A percentile compares a stretch with the other conserved stretches of the same genome.
These are phyloP conservation scores for Chymomyza caudatula DNA, from an alignment of 2,888 invertebrate species.

Conservation along the genomic window DNA sequence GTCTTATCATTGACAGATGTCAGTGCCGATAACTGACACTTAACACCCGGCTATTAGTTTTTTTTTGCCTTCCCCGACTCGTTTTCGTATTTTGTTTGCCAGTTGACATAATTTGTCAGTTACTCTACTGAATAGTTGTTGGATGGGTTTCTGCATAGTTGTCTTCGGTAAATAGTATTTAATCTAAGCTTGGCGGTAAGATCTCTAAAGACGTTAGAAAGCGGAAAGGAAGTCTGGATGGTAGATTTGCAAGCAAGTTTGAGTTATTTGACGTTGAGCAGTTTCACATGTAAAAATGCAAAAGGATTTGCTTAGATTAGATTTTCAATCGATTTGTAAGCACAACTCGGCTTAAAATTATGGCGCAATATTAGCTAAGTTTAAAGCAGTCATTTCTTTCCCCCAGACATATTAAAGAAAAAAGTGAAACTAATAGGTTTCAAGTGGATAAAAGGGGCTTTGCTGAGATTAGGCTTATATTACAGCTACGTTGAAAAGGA, in stretches of 20 bases:
- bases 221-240: neutral
- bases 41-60: slow-evolving; percentile 51
- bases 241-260: neutral
- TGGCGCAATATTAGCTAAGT: no score
- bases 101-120: slow-evolving; percentile 53
- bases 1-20: slow-evolving; percentile 62
- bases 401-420: no score
- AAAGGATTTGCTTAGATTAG: neutral
- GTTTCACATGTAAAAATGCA: neutral
- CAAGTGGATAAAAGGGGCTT: no score
- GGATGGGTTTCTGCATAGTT: neutral
- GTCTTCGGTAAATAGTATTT: neutral
- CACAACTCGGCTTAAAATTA: no score
- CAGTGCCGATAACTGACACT: slow-evolving; percentile 56
- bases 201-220: neutral
- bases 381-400: no score
- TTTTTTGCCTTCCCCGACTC: slow-evolving; percentile 3
- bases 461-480: no score
- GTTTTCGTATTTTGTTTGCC: slow-evolving; percentile 30
- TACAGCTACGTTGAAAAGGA: no score
- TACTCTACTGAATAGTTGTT: slow-evolving; percentile 18
- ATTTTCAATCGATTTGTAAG: no score
- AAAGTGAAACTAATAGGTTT: no score
- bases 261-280: neutral
- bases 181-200: neutral